These are phyloP conservation scores for Atta colombica DNA, from an alignment of 1,140 invertebrate genomes.

Conservation along the genomic window DNA sequence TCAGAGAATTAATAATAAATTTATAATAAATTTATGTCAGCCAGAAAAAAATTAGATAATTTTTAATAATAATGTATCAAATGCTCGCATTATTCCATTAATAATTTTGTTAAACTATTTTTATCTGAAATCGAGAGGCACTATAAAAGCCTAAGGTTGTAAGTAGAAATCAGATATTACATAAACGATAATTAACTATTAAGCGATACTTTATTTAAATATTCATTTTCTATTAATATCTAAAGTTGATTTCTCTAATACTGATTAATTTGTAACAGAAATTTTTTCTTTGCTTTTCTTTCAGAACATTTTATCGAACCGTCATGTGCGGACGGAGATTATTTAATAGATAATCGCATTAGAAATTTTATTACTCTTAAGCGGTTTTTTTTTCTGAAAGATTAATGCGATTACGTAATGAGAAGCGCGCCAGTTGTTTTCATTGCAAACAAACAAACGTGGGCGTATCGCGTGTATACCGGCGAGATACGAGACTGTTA, in stretches of 20 bases:
- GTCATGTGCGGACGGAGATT: background rate
- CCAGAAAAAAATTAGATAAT: background rate
- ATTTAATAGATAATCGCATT: background rate
- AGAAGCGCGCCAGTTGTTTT: slow-evolving; percentile 50
- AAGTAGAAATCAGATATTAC: background rate
- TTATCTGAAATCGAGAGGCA: background rate
- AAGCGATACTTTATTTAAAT: background rate
- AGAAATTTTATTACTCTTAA: background rate
- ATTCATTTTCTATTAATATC: background rate
- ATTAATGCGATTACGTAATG: background rate
- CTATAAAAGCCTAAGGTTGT: background rate
- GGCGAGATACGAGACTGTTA: background rate
- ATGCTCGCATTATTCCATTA: background rate
- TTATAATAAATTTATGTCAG: background rate
- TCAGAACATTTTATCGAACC: background rate
- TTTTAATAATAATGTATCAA: background rate
- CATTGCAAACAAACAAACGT: slow-evolving; percentile 43
- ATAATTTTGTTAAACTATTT: background rate
- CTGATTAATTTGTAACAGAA: background rate
- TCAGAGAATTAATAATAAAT: background rate
- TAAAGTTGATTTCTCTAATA: background rate
- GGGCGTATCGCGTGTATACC: background rate
- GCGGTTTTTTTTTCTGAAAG: background rate
- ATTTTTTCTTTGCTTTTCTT: background rate
- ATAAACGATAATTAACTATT: background rate